phyloP scores from a whole-genome alignment of 2,888 invertebrate genomes.

The Eupithecia subfuscata region DNA sequence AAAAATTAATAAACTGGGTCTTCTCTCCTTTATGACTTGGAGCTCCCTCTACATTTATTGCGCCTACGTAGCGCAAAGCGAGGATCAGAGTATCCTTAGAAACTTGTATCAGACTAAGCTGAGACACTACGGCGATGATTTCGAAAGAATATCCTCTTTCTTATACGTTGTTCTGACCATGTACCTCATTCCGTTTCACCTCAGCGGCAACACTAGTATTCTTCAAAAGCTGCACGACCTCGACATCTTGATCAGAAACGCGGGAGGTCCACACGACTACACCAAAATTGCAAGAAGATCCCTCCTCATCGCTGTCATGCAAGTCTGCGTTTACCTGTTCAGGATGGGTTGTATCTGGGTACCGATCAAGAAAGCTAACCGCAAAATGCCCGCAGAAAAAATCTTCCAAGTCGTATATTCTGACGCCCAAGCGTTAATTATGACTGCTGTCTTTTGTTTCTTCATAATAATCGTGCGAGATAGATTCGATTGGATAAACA shows the following conservation, averaged over 20 bases:
- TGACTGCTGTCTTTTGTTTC: conserved; percentile 57
- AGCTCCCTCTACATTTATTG: conserved; percentile 57
- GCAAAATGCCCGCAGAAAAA: conserved; percentile 56
- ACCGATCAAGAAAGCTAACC: conserved; percentile 50
- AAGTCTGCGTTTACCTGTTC: conserved; percentile 48
- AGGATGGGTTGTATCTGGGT: conserved; percentile 58
- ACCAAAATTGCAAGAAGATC: conserved; percentile 49
- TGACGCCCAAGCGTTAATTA: conserved; percentile 56
- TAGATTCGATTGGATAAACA: conserved; percentile 62
- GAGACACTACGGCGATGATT: conserved; percentile 65
- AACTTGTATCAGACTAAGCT: conserved; percentile 65
- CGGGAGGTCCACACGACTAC: conserved; percentile 58
- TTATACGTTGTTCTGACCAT: conserved; percentile 55
- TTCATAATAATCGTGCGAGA: conserved; percentile 52
- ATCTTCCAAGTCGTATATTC: conserved; percentile 60
- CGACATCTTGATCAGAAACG: conserved; percentile 54
- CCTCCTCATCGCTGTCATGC: conserved; percentile 47
- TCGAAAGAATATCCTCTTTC: conserved; percentile 56
- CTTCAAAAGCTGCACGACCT: conserved; percentile 56
- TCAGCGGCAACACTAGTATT: conserved; percentile 49
- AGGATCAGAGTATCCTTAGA: conserved; percentile 64
- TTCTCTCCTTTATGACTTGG: conserved; percentile 53
- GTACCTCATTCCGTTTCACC: conserved; percentile 60
- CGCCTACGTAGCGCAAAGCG: conserved; percentile 50
- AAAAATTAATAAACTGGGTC: conserved; percentile 53